Percentiles rank a stretch among this genome's conserved stretches.
Evolutionary conservation across 2,888 invertebrate species (phyloP).

Genomic region (Apamea monoglypha): DNA sequence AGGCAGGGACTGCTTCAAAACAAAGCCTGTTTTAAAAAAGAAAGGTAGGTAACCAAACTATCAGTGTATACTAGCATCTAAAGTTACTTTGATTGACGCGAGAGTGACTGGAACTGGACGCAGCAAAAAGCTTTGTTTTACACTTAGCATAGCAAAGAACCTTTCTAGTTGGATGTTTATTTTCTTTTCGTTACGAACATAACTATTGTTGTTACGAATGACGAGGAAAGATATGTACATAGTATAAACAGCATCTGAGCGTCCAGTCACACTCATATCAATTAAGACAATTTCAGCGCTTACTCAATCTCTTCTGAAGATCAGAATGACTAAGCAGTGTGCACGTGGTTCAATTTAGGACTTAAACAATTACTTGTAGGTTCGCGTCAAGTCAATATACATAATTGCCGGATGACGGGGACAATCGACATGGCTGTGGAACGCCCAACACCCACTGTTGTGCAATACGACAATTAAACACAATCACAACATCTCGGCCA

Average conservation of each 20-base stretch:
- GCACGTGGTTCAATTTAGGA: slow-evolving; percentile 71
- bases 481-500: slow-evolving; percentile 74
- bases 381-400: slow-evolving; percentile 70
- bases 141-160: slow-evolving; percentile 19
- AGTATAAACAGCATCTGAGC: background rate
- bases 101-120: slow-evolving; percentile 10
- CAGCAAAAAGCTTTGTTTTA: slow-evolving; percentile 26
- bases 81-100: slow-evolving; percentile 24
- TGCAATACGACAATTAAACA: slow-evolving; percentile 78
- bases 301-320: slow-evolving; percentile 50
- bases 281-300: slow-evolving; percentile 53
- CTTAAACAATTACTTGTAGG: slow-evolving; percentile 73
- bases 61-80: background rate
- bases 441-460: slow-evolving; percentile 70
- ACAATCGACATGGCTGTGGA: slow-evolving; percentile 57
- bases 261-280: slow-evolving; percentile 41
- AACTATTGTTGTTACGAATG: slow-evolving; percentile 3
- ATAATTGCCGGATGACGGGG: slow-evolving; percentile 67
- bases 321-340: slow-evolving; percentile 64
- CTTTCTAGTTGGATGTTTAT: slow-evolving; percentile 23
- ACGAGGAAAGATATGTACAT: background rate
- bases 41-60: background rate
- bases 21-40: slow-evolving; percentile 15
- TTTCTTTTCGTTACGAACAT: slow-evolving; percentile 16
- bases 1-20: background rate